Evolutionary conservation across 2,888 invertebrate species (phyloP), one percentile per base, ranked within the genome.

Genomic region (Mythimna lalbum): DNA sequence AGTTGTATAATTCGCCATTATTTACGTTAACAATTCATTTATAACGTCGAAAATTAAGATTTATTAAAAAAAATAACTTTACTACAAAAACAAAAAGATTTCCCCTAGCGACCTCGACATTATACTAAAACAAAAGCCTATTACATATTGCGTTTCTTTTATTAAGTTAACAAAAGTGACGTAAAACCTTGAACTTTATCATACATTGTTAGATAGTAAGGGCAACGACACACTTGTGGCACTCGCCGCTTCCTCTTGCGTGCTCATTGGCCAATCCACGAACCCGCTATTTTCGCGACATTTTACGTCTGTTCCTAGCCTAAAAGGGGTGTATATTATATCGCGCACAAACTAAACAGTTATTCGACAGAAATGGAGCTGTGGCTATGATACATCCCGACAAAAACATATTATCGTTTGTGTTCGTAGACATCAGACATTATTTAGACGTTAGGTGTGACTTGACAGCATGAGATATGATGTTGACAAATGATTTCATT

Each of bases 401-500:
- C 59, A 63, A 63, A 77, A 47, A 52, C 39, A 21, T 63, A 36
- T 33, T 67, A 53, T 55, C 23, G 47, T 64, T 31, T 64, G n/a
- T 47, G 12, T 57, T 57, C 47, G 49, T 57, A 60, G 76, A 76
- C 63, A 50, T 64, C 39, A 33, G 19, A 55, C 23, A 43, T 65
- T 49, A 31, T 68, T 67, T 59, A 49, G 55, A 63, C 50, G 47
- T 43, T n/a, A 50, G 68, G 43, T 66, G 36, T 50, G 76, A 50
- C 49, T 55, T 65, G 52, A 65, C 57, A 49, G 36, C 17, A 19
- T 52, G 43, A 62, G 39, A 50, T 49, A 68, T 66, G 57, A 75
- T 62, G 62, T 62, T 80, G 76, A 66, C 67, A 75, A 75, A 80
- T 75, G 43, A 43, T 80, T 74, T 55, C 39, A 50, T 73, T 57